phyloP scores from a whole-genome alignment of 1,140 invertebrate species.

The Drosophila fuyamai region DNA sequence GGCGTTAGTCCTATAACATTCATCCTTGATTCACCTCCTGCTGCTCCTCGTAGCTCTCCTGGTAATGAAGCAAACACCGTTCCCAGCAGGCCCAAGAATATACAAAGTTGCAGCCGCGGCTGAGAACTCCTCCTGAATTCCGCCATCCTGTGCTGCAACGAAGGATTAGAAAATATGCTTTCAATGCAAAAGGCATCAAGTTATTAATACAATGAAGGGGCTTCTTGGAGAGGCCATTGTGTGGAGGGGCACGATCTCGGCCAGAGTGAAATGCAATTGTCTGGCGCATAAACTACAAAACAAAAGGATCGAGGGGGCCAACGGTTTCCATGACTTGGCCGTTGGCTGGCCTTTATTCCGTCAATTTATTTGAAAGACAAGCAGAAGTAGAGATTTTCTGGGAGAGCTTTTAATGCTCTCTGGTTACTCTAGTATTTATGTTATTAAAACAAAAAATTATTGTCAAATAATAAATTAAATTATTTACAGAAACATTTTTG shows the following conservation, averaged over 20 bases:
- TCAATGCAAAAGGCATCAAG: slow-evolving; percentile 37
- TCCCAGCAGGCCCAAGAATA: slow-evolving; percentile 16
- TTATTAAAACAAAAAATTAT: not conserved
- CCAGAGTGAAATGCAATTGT: slow-evolving; percentile 42
- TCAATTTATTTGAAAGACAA: slow-evolving; percentile 29
- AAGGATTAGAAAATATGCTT: slow-evolving; percentile 35
- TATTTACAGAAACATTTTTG: too few species aligned
- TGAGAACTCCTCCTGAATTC: slow-evolving; percentile 3
- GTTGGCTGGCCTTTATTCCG: slow-evolving; percentile 13
- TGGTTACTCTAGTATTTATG: not conserved
- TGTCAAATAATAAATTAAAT: not conserved
- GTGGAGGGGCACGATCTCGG: slow-evolving; percentile 5
- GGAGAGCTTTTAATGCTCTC: not conserved
- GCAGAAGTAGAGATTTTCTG: too few species aligned
- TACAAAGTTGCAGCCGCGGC: slow-evolving; percentile 23
- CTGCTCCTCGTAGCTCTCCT: slow-evolving; percentile 12
- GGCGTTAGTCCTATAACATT: slow-evolving; percentile 32
- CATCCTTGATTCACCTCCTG: slow-evolving; percentile 10
- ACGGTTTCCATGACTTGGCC: slow-evolving; percentile 9
- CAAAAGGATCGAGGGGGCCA: not conserved
- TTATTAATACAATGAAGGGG: slow-evolving; percentile 58
- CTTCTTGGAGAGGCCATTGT: slow-evolving; percentile 32
- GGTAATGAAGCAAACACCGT: slow-evolving; percentile 65
- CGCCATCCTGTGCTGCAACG: slow-evolving; percentile 32
- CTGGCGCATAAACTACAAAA: slow-evolving; percentile 37